phyloP scores from a whole-genome alignment of 2,888 invertebrate species.

The Siphlonurus alternatus region DNA sequence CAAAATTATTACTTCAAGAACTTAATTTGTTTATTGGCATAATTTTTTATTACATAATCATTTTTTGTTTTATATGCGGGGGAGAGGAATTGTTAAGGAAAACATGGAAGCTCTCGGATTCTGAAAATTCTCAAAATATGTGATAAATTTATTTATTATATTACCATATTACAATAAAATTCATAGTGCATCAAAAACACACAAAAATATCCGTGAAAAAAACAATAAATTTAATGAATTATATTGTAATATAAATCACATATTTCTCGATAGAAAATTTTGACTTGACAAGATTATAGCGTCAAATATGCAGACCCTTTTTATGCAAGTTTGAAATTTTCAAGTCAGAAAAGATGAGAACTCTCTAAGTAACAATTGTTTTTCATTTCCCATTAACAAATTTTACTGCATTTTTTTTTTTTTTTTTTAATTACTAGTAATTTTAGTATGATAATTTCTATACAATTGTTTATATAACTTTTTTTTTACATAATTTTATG shows the following conservation, averaged over 20 bases:
- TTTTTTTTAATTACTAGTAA: too few species aligned
- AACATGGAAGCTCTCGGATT: conserved; percentile 2
- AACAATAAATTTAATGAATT: background rate
- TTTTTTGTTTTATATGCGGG: background rate
- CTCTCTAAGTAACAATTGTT: too few species aligned
- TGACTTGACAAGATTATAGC: background rate
- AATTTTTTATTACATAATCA: background rate
- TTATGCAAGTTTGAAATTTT: background rate
- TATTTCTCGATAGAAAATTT: background rate
- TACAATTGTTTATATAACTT: too few species aligned
- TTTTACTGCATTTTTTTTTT: background rate
- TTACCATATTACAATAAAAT: background rate
- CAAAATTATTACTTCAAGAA: background rate
- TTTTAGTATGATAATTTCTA: too few species aligned
- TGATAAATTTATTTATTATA: background rate
- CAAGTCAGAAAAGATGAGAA: background rate
- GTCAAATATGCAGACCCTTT: conserved; percentile 1
- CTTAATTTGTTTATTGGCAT: background rate
- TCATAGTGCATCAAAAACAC: background rate
- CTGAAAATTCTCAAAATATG: background rate
- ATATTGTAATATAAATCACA: background rate
- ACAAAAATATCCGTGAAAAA: background rate
- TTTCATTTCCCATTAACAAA: background rate
- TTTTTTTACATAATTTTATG: too few species aligned
- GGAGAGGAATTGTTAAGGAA: conserved; percentile 1